Percentiles rank a stretch among this genome's conserved stretches.
Conservation (phyloP, 2,113 vertebrate species). For the Thryonomys swinderianus region DNA sequence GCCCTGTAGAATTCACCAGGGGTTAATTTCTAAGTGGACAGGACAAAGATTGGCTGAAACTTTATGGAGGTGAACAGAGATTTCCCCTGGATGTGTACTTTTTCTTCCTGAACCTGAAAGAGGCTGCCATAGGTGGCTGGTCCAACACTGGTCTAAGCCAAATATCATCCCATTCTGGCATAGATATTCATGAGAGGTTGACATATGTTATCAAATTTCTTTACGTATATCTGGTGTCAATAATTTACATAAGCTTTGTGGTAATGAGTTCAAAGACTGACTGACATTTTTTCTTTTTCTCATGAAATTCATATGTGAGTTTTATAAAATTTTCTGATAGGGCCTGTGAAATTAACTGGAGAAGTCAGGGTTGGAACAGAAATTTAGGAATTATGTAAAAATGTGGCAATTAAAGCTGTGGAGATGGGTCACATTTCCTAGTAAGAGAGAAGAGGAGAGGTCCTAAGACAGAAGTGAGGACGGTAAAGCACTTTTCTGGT, state of each 20-base stretch:
- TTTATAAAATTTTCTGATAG: neutral
- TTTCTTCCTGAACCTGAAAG: neutral
- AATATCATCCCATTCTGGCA: neutral
- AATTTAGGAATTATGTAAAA: neutral
- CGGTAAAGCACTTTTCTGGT: neutral
- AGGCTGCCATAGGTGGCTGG: neutral
- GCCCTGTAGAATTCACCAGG: neutral
- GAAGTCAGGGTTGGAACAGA: neutral
- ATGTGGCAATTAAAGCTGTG: neutral
- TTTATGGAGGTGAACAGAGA: neutral
- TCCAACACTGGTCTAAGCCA: neutral
- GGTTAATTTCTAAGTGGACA: neutral
- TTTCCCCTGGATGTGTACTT: neutral
- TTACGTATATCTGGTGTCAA: neutral
- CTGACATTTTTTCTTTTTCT: constrained; percentile 19
- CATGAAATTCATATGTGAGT: neutral
- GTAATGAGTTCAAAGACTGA: constrained; percentile 22
- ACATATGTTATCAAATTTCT: neutral
- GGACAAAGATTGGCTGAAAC: neutral
- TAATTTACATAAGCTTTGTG: neutral
- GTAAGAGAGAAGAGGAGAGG: neutral
- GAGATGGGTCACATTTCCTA: neutral
- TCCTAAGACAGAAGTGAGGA: neutral
- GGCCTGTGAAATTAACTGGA: neutral
- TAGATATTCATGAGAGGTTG: neutral